These are phyloP conservation scores for Hesperia comma DNA, from an alignment of 2,888 invertebrate species.

Conservation along the genomic window DNA sequence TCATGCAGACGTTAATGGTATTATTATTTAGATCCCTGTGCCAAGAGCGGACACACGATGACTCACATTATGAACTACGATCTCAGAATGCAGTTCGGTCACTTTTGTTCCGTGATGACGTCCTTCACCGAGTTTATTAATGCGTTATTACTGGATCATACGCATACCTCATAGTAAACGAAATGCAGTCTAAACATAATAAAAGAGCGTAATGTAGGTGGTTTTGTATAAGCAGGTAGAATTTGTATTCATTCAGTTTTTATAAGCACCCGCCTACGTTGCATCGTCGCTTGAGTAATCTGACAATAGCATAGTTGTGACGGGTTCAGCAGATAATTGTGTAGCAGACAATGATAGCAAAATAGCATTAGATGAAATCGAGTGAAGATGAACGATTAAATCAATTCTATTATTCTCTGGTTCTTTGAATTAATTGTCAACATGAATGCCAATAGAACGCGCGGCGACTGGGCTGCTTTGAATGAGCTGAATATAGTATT, in stretches of 20 bases:
- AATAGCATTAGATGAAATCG: conserved; percentile 37
- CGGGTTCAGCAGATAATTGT: conserved; percentile 31
- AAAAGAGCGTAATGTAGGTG: conserved; percentile 18
- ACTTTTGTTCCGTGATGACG: conserved; percentile 48
- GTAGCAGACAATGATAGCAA: conserved; percentile 25
- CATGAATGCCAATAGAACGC: conserved; percentile 50
- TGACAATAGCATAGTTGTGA: conserved; percentile 32
- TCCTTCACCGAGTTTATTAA: conserved; percentile 19
- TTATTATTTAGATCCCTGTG: conserved; percentile 67
- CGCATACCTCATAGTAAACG: conserved; percentile 18
- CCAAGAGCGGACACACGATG: conserved; percentile 68
- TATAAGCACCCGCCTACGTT: conserved; percentile 27
- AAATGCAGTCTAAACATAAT: conserved; percentile 15
- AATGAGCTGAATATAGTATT: conserved; percentile 56
- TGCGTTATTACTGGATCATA: conserved; percentile 24
- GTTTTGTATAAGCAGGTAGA: conserved; percentile 30
- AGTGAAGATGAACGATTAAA: conserved; percentile 41
- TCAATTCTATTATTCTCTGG: conserved; percentile 42
- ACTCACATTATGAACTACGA: conserved; percentile 63
- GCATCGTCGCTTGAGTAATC: conserved; percentile 24
- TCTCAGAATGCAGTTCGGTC: conserved; percentile 73
- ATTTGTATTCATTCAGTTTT: conserved; percentile 39
- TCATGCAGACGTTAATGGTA: conserved; percentile 56
- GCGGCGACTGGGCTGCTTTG: conserved; percentile 49
- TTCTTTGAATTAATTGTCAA: conserved; percentile 59